Base-by-base conservation (phyloP, 2,888 invertebrate genomes). In the Yponomeuta malinellus region DNA sequence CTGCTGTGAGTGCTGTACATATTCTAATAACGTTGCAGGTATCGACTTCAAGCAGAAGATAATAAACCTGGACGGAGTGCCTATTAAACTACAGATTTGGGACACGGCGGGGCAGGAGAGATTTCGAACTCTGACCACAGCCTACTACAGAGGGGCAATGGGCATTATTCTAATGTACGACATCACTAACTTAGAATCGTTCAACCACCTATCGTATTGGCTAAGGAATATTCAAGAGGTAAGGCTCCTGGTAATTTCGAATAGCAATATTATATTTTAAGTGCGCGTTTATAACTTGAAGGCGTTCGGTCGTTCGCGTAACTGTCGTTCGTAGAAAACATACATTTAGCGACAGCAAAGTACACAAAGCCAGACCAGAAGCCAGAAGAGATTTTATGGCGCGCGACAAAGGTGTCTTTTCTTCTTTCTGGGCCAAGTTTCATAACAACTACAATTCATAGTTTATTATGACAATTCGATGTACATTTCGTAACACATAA, bases 31-130 rank as follows among this genome's bases (percentile, higher is more conserved):
- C 37, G 63, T 90, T 92, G 59, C 90, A 97, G 97, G 97, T 77
- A 96, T 97, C 85, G 97, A 97, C 89, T 97, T 97, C 88, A 97
- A 97, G 89, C 97, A 97, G 86, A 97, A 97, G 90, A 96, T 97
- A 77, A 96, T 97, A 79, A 96, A 96, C 84, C 92, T 97, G 78
- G 97, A 97, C 83, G 97, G 96, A 12, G 96, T 95, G 72, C 97
- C 96, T 70, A 96, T 97, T 78, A 97, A 97, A 86, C 91, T 96
- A 70, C 96, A 96, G 88, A 96, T 96, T 84, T 97, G 97, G 97
- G 97, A 97, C 83, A 97, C 97, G 0, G 97, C 97, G 10, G 97
- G 97, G 0, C 96, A 96, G 79, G 92, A 92, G 75, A 80, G 92
- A 73, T 96, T 96, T 86, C 93, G 97, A 63, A 97, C 97, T 10